Evolutionary conservation across 2,888 invertebrate species (phyloP).

Genomic region (Chorisops tibialis): DNA sequence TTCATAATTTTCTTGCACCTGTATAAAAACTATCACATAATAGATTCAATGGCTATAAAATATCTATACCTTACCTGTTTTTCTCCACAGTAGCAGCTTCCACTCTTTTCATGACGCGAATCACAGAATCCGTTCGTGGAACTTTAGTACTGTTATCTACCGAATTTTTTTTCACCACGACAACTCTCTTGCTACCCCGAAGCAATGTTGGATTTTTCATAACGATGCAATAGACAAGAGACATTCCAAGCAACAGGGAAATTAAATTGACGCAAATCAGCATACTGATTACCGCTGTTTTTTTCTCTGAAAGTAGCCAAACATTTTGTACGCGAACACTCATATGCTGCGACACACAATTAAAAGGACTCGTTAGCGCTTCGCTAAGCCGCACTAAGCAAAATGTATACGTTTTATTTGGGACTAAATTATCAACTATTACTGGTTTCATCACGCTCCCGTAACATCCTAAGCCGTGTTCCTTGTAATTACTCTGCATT

Average conservation of each 20-base stretch:
- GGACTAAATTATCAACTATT: background rate
- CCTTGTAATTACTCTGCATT: background rate
- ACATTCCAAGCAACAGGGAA: conserved; percentile 40
- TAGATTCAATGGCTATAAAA: too few relatives aligned
- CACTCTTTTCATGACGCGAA: too few relatives aligned
- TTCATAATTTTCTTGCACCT: too few relatives aligned
- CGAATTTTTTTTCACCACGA: conserved; percentile 32
- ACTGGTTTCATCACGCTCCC: too few relatives aligned
- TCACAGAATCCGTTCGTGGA: too few relatives aligned
- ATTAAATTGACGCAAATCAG: too few relatives aligned
- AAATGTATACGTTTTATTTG: background rate
- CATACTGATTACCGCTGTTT: conserved; percentile 42
- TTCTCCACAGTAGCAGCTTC: too few relatives aligned
- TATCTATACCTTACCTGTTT: too few relatives aligned
- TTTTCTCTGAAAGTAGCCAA: conserved; percentile 43
- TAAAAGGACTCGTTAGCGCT: background rate
- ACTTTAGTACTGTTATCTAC: background rate
- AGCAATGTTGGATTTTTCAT: conserved; percentile 43
- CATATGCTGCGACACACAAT: conserved; percentile 44
- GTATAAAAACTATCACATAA: too few relatives aligned
- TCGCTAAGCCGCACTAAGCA: background rate
- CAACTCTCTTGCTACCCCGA: conserved; percentile 44
- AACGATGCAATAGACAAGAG: conserved; percentile 42
- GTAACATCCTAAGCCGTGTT: background rate
- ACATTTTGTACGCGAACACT: conserved; percentile 40